phyloP scores from a whole-genome alignment of 2,888 invertebrate genomes.

The Nephrotoma flavescens region DNA sequence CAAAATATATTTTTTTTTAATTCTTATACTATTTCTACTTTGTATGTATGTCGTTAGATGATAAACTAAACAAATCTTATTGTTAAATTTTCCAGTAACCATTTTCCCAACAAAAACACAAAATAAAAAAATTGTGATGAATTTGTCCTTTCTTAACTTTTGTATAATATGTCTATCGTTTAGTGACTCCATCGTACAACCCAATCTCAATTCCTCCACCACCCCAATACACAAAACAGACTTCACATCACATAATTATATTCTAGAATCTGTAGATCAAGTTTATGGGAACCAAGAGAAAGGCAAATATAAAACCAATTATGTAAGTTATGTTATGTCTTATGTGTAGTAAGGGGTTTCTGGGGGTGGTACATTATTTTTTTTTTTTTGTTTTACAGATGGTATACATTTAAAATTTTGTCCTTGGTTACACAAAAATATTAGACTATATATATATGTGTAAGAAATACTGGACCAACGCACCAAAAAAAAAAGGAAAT shows the following conservation, averaged over 20 bases:
- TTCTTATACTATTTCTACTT: background rate
- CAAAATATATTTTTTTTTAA: background rate
- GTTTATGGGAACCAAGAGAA: background rate
- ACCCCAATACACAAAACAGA: background rate
- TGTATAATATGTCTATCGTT: too few relatives aligned
- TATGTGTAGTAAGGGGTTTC: background rate
- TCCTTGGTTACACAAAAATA: background rate
- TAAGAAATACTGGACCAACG: background rate
- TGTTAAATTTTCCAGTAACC: background rate
- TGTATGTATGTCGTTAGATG: background rate
- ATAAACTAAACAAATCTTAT: background rate
- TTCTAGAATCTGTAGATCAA: background rate
- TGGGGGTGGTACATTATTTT: background rate
- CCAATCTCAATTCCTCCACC: too few relatives aligned
- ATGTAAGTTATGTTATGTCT: background rate
- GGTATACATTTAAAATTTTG: background rate
- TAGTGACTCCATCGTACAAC: too few relatives aligned
- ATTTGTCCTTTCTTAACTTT: background rate
- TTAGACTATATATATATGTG: background rate
- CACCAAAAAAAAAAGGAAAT: background rate
- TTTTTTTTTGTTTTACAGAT: background rate
- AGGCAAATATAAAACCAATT: background rate
- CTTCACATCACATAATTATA: background rate
- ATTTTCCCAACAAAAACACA: background rate
- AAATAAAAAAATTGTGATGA: background rate